phyloP scores from a whole-genome alignment of 2,888 invertebrate genomes.

The Melanostoma scalare region DNA sequence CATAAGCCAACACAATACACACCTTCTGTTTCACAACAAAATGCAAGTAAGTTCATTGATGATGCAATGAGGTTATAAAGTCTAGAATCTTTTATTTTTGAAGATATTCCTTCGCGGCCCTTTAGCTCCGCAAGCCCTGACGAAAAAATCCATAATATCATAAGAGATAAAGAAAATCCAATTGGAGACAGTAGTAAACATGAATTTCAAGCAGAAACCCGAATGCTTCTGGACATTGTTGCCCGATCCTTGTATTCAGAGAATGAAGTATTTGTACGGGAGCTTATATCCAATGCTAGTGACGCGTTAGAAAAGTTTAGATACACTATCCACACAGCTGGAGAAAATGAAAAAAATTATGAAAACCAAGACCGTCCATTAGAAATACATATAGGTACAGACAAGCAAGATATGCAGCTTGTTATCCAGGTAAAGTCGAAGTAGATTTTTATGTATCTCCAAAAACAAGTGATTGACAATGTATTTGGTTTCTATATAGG shows the following conservation, averaged over 20 bases:
- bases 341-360: slow-evolving; percentile 83
- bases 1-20: slow-evolving; percentile 33
- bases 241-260: slow-evolving; percentile 98
- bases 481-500: slow-evolving; percentile 83
- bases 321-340: slow-evolving; percentile 85
- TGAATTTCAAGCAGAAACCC: slow-evolving; percentile 98
- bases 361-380: slow-evolving; percentile 86
- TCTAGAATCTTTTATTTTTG: slow-evolving; percentile 29
- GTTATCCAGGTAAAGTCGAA: slow-evolving; percentile 87
- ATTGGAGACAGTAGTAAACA: slow-evolving; percentile 84
- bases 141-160: slow-evolving; percentile 74
- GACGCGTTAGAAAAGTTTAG: slow-evolving; percentile 98
- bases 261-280: slow-evolving; percentile 98
- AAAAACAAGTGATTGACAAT: not conserved
- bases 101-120: slow-evolving; percentile 52
- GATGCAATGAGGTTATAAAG: slow-evolving; percentile 22
- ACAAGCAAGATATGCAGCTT: slow-evolving; percentile 92
- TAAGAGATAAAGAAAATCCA: slow-evolving; percentile 76
- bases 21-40: not conserved
- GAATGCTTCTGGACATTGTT: slow-evolving; percentile 97
- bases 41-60: slow-evolving; percentile 23
- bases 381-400: slow-evolving; percentile 94
- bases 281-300: slow-evolving; percentile 97
- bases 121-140: slow-evolving; percentile 69
- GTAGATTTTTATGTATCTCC: too few species aligned